Evolutionary conservation across 2,113 vertebrate genomes (phyloP).

Genomic region (Sciurus niger): DNA sequence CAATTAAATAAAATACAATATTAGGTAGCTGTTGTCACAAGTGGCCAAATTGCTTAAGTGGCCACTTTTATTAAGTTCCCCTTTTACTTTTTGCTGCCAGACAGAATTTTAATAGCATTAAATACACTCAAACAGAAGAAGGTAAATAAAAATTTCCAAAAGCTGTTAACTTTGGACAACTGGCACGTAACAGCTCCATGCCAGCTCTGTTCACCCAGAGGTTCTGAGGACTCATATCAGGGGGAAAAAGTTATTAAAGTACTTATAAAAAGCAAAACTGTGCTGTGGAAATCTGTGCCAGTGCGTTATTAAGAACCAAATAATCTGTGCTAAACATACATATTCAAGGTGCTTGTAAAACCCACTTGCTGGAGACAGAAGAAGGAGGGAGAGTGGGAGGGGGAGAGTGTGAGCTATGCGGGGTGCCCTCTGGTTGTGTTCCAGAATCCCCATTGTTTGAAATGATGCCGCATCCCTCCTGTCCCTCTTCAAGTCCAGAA

Average conservation of each 20-base stretch:
- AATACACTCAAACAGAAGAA: slow-evolving; percentile 63
- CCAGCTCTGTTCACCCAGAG: slow-evolving; percentile 39
- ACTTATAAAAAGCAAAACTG: slow-evolving; percentile 68
- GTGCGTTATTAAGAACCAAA: slow-evolving; percentile 75
- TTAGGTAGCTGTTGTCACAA: slow-evolving; percentile 72
- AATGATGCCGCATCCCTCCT: background rate
- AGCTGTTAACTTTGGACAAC: slow-evolving; percentile 73
- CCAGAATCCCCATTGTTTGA: slow-evolving; percentile 38
- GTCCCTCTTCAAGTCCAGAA: slow-evolving; percentile 11
- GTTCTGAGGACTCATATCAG: slow-evolving; percentile 45
- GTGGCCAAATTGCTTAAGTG: slow-evolving; percentile 70
- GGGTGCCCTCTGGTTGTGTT: background rate
- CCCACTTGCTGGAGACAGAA: slow-evolving; percentile 19
- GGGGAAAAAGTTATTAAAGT: slow-evolving; percentile 76
- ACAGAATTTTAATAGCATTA: slow-evolving; percentile 71
- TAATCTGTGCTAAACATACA: slow-evolving; percentile 54
- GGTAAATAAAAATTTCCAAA: slow-evolving; percentile 74
- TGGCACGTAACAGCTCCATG: background rate
- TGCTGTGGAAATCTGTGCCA: slow-evolving; percentile 50
- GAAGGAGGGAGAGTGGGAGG: background rate
- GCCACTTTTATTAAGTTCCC: background rate
- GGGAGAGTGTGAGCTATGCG: background rate
- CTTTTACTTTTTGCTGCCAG: slow-evolving; percentile 61
- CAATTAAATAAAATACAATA: slow-evolving; percentile 77
- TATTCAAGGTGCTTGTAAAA: slow-evolving; percentile 65